Base-by-base conservation (phyloP, 2,888 invertebrate genomes). In the Buathra laborator region DNA sequence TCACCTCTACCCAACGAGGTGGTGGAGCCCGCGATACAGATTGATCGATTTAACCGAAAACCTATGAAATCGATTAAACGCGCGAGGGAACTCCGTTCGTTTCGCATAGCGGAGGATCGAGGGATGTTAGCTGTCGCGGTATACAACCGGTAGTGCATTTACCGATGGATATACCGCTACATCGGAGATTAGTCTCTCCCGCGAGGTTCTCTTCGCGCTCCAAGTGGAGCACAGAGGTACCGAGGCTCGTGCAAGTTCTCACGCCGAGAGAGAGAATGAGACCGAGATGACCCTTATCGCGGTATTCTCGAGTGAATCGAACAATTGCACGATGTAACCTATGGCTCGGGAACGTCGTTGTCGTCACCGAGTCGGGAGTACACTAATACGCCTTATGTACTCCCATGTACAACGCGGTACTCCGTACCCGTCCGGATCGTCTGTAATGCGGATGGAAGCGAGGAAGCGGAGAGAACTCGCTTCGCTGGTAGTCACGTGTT, bases 311-410 rank as follows among this genome's bases (percentile, higher is more conserved):
- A 76, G 81, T 76, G 67, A 76, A 81, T 82, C 82, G 77, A 82
- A 82, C 82, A 82, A 82, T 82, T 67, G 71, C 77, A 72, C 76
- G 82, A 77, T 82, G 77, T 72, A 77, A 82, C 56, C 77, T 66
- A 44, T 74, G 66, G 59, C 81, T 64, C 44, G 37, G 51, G 68
- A 66, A 74, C 72, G 53, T 44, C 62, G 62, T 77, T 71, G 71
- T 77, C 77, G 66, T 72, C 77, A 53, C 71, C 56, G 43, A 44
- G 19, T 37, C 44, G 32, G 37, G 64, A 43, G 48, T 68, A 4
- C 62, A 16, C 48, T 77, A 67, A 77, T 71, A 77, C 82, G 72
- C 37, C 62, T 62, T 16, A 64, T 51, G 59, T 67, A 75, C 44
- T 62, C 37, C 64, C 64, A 66, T 37, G 29, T 32, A 29, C 29